Percentiles rank a stretch among this genome's conserved stretches.
These are phyloP conservation scores for Neoitamus cyanurus DNA, from an alignment of 2,888 invertebrate species.

Conservation along the genomic window DNA sequence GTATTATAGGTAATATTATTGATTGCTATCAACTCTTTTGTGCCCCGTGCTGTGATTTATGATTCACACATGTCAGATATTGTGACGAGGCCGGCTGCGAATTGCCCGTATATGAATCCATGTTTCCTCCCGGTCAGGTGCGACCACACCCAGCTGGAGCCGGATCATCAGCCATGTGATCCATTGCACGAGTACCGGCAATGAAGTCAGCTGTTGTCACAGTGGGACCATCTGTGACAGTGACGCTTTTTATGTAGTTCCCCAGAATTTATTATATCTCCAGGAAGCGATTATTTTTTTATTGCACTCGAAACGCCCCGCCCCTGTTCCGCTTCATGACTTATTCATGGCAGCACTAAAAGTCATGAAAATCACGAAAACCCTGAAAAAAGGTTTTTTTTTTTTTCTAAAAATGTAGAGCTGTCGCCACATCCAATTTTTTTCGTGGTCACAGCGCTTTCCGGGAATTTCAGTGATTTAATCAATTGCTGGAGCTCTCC, in stretches of 20 bases:
- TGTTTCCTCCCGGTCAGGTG: neutral
- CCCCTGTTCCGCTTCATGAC: neutral
- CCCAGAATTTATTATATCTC: neutral
- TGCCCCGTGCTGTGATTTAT: neutral
- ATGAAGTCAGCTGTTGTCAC: neutral
- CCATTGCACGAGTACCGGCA: neutral
- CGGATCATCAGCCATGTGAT: neutral
- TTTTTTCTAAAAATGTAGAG: neutral
- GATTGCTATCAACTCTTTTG: conserved; percentile 19
- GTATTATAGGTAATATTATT: conserved; percentile 11
- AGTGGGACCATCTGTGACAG: neutral
- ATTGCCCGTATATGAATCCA: neutral
- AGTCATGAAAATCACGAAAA: neutral
- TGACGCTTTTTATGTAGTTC: neutral
- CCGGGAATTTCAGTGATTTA: neutral
- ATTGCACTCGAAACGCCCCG: neutral
- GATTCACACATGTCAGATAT: conserved; percentile 9
- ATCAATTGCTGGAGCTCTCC: neutral
- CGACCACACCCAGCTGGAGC: neutral
- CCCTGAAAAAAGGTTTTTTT: neutral
- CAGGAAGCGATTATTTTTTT: neutral
- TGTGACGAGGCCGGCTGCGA: neutral
- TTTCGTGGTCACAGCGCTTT: neutral
- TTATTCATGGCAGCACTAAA: neutral
- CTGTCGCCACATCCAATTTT: neutral